Evolutionary conservation across 2,797 vertebrate species (phyloP).

Genomic region (Sebastes baramenuke): DNA sequence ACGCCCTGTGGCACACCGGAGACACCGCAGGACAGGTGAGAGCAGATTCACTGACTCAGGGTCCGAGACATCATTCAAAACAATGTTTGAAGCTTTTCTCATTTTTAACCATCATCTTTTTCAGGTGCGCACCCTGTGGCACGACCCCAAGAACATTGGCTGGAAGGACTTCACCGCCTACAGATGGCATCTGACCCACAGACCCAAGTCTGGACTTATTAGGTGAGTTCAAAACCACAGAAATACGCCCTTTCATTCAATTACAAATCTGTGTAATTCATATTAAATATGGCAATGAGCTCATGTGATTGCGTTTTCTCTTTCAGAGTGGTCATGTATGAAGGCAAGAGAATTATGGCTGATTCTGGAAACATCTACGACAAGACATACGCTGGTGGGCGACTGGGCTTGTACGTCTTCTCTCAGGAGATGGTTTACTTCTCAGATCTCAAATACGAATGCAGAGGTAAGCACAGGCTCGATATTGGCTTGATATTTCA

Average conservation of each 20-base stretch:
- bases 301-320: conserved; percentile 21
- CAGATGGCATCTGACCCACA: conserved; percentile 97
- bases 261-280: neutral
- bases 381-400: conserved; percentile 96
- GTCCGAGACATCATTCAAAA: neutral
- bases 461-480: conserved; percentile 87
- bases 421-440: conserved; percentile 99
- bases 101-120: conserved; percentile 22
- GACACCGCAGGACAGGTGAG: conserved; percentile 94
- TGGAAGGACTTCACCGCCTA: conserved; percentile 99
- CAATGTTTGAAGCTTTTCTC: neutral
- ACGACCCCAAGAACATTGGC: conserved; percentile 96
- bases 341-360: conserved; percentile 99
- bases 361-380: conserved; percentile 97
- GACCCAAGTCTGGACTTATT: conserved; percentile 96
- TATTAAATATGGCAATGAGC: neutral
- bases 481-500: neutral
- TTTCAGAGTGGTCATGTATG: conserved; percentile 95
- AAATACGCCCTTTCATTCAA: neutral
- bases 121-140: conserved; percentile 97
- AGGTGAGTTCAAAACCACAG: conserved; percentile 81
- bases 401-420: conserved; percentile 97
- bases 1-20: conserved; percentile 98
- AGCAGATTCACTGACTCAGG: neutral
- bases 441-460: conserved; percentile 99